Evolutionary conservation across 2,797 vertebrate genomes (phyloP).

Genomic region (Pogoniulus pusillus): DNA sequence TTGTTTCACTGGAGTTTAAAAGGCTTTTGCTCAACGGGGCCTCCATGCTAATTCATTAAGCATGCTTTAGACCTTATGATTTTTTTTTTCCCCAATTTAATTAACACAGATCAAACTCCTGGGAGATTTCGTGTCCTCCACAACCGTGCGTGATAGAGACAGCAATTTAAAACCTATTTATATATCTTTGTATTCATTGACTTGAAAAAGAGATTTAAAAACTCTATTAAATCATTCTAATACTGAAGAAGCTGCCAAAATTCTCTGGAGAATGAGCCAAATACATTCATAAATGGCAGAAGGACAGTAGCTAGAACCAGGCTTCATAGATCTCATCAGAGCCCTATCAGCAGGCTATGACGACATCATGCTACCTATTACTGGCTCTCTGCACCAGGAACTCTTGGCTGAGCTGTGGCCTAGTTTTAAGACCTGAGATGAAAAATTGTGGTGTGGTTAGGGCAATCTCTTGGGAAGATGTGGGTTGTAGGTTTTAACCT

Average conservation of each 20-base stretch:
- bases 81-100: constrained; percentile 33
- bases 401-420: neutral
- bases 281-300: neutral
- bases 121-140: constrained; percentile 57
- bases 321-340: neutral
- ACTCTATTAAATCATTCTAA: constrained; percentile 26
- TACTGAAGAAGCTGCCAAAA: neutral
- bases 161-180: constrained; percentile 69
- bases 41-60: constrained; percentile 74
- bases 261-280: neutral
- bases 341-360: neutral
- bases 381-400: neutral
- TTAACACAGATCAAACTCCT: constrained; percentile 69
- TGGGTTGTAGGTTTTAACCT: neutral
- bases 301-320: neutral
- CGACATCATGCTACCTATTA: neutral
- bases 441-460: neutral
- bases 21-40: constrained; percentile 66
- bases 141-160: constrained; percentile 49
- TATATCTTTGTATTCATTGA: constrained; percentile 61
- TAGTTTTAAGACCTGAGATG: neutral
- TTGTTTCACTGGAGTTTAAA: constrained; percentile 73
- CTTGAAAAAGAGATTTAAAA: constrained; percentile 54
- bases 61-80: constrained; percentile 65
- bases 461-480: neutral